Base-by-base conservation (phyloP, 2,113 vertebrate genomes). In the Hippocampus comes region DNA sequence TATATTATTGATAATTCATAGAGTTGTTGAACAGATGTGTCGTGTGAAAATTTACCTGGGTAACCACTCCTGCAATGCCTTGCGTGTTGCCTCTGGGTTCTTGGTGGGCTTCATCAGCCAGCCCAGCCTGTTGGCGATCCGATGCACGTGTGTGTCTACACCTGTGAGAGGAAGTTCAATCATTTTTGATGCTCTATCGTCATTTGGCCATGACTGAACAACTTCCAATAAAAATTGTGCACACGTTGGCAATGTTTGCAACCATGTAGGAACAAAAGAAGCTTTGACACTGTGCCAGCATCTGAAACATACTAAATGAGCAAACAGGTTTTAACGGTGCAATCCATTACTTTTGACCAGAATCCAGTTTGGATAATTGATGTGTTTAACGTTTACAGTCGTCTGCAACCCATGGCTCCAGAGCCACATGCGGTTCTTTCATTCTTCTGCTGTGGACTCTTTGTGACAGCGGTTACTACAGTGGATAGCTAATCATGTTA, bases 61-160 rank as follows among this genome's bases (percentile, higher is more conserved):
- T 74, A 99, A 91, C 97, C 97, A 99, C 4, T 93, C 93, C 83
- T 99, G 96, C 78, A 99, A 90, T 0, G 89, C 93, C 2, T 76
- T 85, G 0, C 96, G 93, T 0, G 96, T 98, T 23, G 92, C 88
- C 89, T 99, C 97, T 0, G 97, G 96, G 81, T 83, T 76, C 79
- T 87, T 96, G 61, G 94, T 95, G 11, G 79, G 71, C 51, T 90
- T 94, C 86, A 77, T 92, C 70, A 94, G 89, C 97, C 97, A 99
- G 72, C 90, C 78, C 73, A 99, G 90, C 38, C 97, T 89, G 82
- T 98, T 98, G 1, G 94, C 82, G 69, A 99, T 98, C 56, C 96
- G 94, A 86, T 99, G 97, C 63, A 99, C 96, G 0, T 99, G 97
- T 15, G 97, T 98, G 91, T 99, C 97, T 86, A 99, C 97, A 7